phyloP scores from a whole-genome alignment of 2,797 vertebrate species.

The Pangasius krempfi region DNA sequence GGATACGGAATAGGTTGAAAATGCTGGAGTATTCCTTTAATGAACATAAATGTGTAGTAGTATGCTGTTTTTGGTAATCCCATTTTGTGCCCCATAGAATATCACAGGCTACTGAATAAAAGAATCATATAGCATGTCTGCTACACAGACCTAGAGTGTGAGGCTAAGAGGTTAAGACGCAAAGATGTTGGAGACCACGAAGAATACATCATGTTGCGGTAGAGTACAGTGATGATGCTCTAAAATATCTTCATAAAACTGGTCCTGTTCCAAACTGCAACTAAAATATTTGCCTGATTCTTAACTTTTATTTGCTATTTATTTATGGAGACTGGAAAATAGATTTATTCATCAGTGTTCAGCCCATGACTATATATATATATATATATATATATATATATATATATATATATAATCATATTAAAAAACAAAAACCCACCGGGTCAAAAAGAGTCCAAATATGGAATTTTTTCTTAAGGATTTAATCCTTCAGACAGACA shows the following conservation, averaged over 20 bases:
- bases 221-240: conserved; percentile 54
- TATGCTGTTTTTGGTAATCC: background rate
- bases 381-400: no score
- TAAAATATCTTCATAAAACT: conserved; percentile 41
- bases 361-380: no score
- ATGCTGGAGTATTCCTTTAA: conserved; percentile 21
- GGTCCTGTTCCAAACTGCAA: background rate
- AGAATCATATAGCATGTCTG: background rate
- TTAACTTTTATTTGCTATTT: conserved; percentile 15
- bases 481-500: conserved; percentile 36
- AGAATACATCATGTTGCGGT: conserved; percentile 22
- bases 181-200: background rate
- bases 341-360: no score
- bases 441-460: background rate
- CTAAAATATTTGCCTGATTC: conserved; percentile 26
- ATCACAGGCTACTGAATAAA: conserved; percentile 23
- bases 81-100: background rate
- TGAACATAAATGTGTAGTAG: background rate
- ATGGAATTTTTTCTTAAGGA: background rate
- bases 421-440: conserved; percentile 17
- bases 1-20: conserved; percentile 22
- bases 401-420: background rate
- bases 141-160: background rate
- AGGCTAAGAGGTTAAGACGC: background rate
- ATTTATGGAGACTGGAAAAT: conserved; percentile 12